Conservation (phyloP, 2,888 invertebrate genomes). For the Adelphocoris suturalis region DNA sequence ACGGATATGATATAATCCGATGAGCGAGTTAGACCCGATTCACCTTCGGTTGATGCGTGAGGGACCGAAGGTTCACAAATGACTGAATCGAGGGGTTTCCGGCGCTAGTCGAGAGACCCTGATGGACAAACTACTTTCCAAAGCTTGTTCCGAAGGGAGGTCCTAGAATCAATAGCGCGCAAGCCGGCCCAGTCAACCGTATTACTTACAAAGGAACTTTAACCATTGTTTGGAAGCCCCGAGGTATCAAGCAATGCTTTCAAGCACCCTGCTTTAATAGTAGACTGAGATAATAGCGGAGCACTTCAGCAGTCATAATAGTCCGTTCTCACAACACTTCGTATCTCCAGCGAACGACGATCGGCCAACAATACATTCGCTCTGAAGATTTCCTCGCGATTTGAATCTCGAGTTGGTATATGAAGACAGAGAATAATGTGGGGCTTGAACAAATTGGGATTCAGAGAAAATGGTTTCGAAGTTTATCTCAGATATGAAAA, state of each 20-base stretch:
- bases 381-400: too few species aligned
- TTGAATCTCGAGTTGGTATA: too few species aligned
- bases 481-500: too few species aligned
- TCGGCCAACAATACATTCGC: too few species aligned
- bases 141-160: background rate
- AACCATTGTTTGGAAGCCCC: background rate
- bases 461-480: too few species aligned
- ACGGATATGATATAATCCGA: background rate
- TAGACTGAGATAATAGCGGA: background rate
- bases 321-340: background rate
- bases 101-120: background rate
- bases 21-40: background rate
- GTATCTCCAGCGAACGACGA: too few species aligned
- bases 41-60: background rate
- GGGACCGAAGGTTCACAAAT: background rate
- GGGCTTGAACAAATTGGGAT: too few species aligned
- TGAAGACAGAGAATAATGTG: too few species aligned
- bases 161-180: background rate
- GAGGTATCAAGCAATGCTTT: slow-evolving; percentile 27
- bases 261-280: slow-evolving; percentile 16
- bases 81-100: background rate
- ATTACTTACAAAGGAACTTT: slow-evolving; percentile 18
- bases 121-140: slow-evolving; percentile 6
- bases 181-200: background rate
- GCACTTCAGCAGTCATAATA: background rate